A percentile compares a stretch with the other conserved stretches of the same genome.
Conservation (phyloP, 2,888 invertebrate species). For the Drosophila buzzatii region DNA sequence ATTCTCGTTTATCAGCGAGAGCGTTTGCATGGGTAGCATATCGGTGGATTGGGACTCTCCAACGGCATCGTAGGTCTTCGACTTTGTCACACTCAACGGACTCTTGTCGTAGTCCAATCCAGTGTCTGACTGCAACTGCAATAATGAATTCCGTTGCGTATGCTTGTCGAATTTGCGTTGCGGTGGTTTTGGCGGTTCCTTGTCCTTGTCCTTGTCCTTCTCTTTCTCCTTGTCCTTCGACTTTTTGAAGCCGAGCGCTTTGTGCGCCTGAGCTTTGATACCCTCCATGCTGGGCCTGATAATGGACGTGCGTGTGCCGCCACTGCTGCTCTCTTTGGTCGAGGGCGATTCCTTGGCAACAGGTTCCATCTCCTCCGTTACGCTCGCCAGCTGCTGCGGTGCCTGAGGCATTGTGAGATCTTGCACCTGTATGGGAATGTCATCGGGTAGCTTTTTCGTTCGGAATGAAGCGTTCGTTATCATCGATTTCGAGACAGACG, state of each 20-base stretch:
- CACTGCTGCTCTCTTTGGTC: constrained; percentile 66
- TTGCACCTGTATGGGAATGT: constrained; percentile 92
- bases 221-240: constrained; percentile 85
- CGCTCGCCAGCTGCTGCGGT: constrained; percentile 82
- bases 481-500: constrained; percentile 95
- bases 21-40: constrained; percentile 82
- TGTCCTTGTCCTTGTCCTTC: constrained; percentile 79
- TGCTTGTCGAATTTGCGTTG: constrained; percentile 84
- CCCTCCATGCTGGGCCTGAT: constrained; percentile 85
- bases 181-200: constrained; percentile 83
- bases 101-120: constrained; percentile 72
- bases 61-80: constrained; percentile 70
- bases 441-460: constrained; percentile 98
- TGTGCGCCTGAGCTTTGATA: constrained; percentile 84
- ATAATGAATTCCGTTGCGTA: constrained; percentile 81
- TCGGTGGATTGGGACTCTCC: constrained; percentile 72
- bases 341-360: constrained; percentile 69
- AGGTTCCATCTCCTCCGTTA: constrained; percentile 84
- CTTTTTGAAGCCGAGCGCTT: constrained; percentile 85
- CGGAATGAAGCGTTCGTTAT: constrained; percentile 99
- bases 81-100: constrained; percentile 58
- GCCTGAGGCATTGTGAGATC: constrained; percentile 82
- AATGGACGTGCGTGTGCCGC: constrained; percentile 82
- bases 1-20: constrained; percentile 82
- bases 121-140: constrained; percentile 80